Base-by-base conservation (phyloP, 2,888 invertebrate genomes). In the Ennomos erosarius region DNA sequence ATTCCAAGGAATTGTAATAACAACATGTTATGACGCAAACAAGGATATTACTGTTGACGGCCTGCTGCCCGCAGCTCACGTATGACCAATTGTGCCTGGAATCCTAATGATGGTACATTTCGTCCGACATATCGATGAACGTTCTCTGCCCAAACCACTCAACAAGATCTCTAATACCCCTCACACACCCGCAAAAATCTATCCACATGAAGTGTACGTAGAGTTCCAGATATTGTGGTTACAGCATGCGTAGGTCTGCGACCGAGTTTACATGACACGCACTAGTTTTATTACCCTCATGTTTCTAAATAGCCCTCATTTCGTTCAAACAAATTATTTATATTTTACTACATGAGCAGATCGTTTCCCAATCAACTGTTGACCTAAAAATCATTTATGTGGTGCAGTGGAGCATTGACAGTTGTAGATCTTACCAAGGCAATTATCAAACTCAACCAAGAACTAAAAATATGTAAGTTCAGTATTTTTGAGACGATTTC, bases 221-320 rank as follows among this genome's bases (percentile, higher is more conserved):
- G 71, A 77, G 90, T 58, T 81, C 88, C 74, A 44, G 54, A 43
- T 72, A 72, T 54, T 70, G 68, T 88, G 86, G 88, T 68, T 71
- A 67, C 63, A 56, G 67, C 65, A 73, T 76, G 71, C 77, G 75
- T 80, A 86, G 78, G 81, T 82, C 80, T 81, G 82, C 86, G 87
- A 87, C 88, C 88, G 87, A 84, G 78, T 90, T 88, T 81, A 86
- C 84, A 85, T 81, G 85, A 86, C 89, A 89, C 90, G 89, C 88
- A 90, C 90, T 90, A 90, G 87, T 90, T 91, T 90, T 90, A 92
- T 91, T 90, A 89, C 92, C 92, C 91, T 88, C 90, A 92, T 92
- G 92, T 88, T 91, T 92, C 86, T 87, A 91, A 92, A 92, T 90
- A 84, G 86, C 90, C 92, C 92, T 90, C 91, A 92, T 92, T 91